Evolutionary conservation across 2,888 invertebrate species (phyloP).

Genomic region (Idaea dimidiata): DNA sequence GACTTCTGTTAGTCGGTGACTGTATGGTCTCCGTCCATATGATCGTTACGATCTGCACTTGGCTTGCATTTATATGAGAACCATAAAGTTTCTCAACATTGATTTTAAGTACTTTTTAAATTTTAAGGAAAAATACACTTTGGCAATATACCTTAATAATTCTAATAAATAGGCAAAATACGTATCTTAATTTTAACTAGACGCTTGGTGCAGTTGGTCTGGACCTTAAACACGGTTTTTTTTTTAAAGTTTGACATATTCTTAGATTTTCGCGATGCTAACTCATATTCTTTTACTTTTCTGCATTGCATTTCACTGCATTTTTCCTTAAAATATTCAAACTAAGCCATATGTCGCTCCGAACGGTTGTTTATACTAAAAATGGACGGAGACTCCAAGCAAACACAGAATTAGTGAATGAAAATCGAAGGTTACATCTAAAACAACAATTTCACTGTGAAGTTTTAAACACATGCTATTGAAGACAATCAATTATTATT

Average conservation of each 20-base stretch:
- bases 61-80: not conserved
- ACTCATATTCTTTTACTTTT: no score
- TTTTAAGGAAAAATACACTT: no score
- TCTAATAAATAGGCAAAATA: no score
- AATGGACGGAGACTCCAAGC: conserved; percentile 32
- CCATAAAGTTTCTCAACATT: not conserved
- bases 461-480: not conserved
- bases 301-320: no score
- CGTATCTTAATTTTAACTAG: no score
- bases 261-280: no score
- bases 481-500: not conserved
- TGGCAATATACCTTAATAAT: no score
- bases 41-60: not conserved
- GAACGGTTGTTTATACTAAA: conserved; percentile 3
- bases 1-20: conserved; percentile 5
- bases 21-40: not conserved
- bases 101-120: no score
- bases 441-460: not conserved
- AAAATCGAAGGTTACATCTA: conserved; percentile 56
- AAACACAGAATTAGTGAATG: conserved; percentile 71
- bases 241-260: no score
- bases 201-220: no score
- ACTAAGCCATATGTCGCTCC: not conserved
- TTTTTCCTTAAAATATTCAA: no score
- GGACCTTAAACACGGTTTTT: no score